These are phyloP conservation scores for Picathartes gymnocephalus DNA, from an alignment of 2,113 vertebrate species.

Conservation along the genomic window DNA sequence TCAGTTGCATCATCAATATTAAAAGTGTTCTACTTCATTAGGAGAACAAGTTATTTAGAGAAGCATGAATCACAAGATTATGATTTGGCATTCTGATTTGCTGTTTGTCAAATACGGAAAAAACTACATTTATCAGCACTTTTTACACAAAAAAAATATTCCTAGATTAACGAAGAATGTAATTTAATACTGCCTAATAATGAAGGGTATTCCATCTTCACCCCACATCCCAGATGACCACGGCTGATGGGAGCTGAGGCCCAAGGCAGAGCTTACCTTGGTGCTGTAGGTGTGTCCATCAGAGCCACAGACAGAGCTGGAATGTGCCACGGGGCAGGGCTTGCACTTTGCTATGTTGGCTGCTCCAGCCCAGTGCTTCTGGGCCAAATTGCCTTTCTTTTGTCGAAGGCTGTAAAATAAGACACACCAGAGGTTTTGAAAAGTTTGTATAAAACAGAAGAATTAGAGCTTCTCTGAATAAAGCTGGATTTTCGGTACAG, in stretches of 20 bases:
- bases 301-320: conserved; percentile 75
- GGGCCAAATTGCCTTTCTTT: conserved; percentile 73
- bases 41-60: not conserved
- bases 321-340: conserved; percentile 70
- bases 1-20: not conserved
- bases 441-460: not conserved
- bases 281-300: conserved; percentile 86
- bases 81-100: not conserved
- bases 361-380: conserved; percentile 79
- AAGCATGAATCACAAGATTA: not conserved
- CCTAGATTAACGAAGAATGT: fast-evolving
- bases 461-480: not conserved
- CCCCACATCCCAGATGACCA: fast-evolving
- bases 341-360: conserved; percentile 81
- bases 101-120: not conserved
- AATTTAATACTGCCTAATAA: not conserved
- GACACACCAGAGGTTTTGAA: not conserved
- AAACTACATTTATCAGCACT: not conserved
- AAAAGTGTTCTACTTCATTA: not conserved
- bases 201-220: fast-evolving
- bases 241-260: too few relatives aligned
- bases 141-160: not conserved
- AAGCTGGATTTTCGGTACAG: not conserved
- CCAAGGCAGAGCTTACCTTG: conserved; percentile 68
- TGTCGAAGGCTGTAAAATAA: conserved; percentile 66